Base-by-base conservation (phyloP, 2,113 vertebrate species). In the Calyptomena viridis region DNA sequence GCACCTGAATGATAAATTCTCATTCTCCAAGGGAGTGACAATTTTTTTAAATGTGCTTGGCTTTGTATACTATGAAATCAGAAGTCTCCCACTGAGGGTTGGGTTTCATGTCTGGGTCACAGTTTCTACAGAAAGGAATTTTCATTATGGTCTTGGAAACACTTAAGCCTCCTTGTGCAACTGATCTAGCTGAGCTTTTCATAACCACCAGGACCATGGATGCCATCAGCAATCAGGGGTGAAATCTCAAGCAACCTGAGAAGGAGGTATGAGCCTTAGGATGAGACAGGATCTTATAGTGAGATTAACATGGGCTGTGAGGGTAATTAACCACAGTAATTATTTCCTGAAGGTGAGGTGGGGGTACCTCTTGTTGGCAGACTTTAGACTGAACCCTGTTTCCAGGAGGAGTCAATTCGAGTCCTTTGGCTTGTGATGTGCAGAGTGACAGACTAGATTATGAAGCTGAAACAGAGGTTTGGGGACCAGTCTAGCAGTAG, bases 111-210 rank as follows among this genome's bases (percentile, higher is more conserved):
- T 86, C 87, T 94, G 89, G 88, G 91, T 93, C 88, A 94, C 83
- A 94, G 59, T 95, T 96, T 95, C 92, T 79, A 91, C 64, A 75
- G 96, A 97, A 97, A 96, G 87, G 93, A 96, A 97, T 95, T 96
- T 94, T 95, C 95, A 96, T 96, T 94, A 96, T 33, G 78, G 90
- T 35, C 89, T 83, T 97, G 96, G 91, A 93, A 95, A 94, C 94
- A 93, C 94, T 97, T 96, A 96, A 96, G 89, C 89, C 94, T 91
- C 63, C 82, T 83, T 52, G 74, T 93, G 89, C 94, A 90, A 94
- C 64, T 81, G 95, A 96, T 93, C 90, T 94, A 84, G 47, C 77
- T 33, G 66, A 78, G 84, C 92, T 93, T 97, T 97, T 96, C 95
- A 93, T 67, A 95, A 59, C 35, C 83, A 87, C 40, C 80, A 73